Percentiles rank a stretch among this genome's conserved stretches.
Evolutionary conservation across 1,140 invertebrate species (phyloP).

Genomic region (Drosophila kepulauana): DNA sequence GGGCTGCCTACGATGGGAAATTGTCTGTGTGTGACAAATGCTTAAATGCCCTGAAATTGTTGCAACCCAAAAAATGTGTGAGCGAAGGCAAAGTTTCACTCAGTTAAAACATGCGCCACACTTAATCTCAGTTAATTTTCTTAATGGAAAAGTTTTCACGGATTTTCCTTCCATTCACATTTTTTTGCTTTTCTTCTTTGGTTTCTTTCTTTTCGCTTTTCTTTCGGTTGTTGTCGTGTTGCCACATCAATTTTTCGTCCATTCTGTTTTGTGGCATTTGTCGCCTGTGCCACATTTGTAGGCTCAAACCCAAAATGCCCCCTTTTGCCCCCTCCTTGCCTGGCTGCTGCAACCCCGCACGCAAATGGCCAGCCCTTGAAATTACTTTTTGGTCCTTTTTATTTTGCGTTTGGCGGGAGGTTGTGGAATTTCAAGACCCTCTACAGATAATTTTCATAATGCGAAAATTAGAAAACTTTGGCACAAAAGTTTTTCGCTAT

Average conservation of each 20-base stretch:
- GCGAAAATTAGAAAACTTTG: constrained; percentile 80
- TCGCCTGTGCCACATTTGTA: constrained; percentile 24
- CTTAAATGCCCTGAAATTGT: constrained; percentile 77
- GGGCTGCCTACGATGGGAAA: constrained; percentile 9
- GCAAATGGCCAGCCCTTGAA: constrained; percentile 41
- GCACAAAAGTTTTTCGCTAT: constrained; percentile 39
- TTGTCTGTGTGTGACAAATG: constrained; percentile 70
- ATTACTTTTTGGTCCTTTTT: constrained; percentile 55
- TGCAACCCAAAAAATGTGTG: constrained; percentile 39
- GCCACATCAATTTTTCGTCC: constrained; percentile 23
- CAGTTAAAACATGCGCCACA: constrained; percentile 61
- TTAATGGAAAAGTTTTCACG: constrained; percentile 80
- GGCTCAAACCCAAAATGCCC: constrained; percentile 1
- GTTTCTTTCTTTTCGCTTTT: constrained; percentile 3
- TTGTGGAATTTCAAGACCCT: constrained; percentile 27
- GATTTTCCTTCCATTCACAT: constrained; percentile 35
- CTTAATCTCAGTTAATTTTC: constrained; percentile 83
- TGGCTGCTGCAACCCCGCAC: neutral
- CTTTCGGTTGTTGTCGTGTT: constrained; percentile 15
- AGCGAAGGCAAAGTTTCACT: constrained; percentile 33
- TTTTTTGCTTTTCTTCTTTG: constrained; percentile 14
- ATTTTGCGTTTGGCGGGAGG: neutral
- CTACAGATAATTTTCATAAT: constrained; percentile 76
- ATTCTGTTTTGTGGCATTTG: constrained; percentile 33
- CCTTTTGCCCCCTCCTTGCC: no score